Evolutionary conservation across 2,113 vertebrate species (phyloP).

Genomic region (Lates calcarifer): DNA sequence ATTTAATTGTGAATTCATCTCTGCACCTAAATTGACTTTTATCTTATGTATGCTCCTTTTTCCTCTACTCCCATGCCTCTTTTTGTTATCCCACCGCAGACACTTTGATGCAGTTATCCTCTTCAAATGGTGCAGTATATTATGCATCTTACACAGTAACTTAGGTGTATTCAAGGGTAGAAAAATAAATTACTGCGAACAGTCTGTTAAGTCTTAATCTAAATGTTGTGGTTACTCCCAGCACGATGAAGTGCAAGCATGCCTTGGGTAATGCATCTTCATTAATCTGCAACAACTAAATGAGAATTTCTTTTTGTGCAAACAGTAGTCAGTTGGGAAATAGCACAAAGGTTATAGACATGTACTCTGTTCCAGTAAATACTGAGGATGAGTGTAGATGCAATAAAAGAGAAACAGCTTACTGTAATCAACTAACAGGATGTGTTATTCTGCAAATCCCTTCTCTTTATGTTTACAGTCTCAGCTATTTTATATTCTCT

Average conservation of each 20-base stretch:
- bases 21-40: background rate
- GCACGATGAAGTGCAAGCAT: background rate
- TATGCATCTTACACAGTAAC: background rate
- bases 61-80: background rate
- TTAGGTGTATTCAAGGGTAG: background rate
- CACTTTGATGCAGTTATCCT: background rate
- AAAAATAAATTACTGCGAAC: background rate
- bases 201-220: background rate
- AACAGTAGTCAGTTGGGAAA: constrained; percentile 5
- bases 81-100: background rate
- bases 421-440: background rate
- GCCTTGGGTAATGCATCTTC: background rate
- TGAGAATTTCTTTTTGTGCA: background rate
- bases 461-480: background rate
- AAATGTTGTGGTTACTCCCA: no score
- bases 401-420: constrained; percentile 6
- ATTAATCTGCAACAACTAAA: background rate
- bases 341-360: background rate
- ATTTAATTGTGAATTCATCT: background rate
- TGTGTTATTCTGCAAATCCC: no score
- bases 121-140: background rate
- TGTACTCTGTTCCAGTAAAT: background rate
- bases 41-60: background rate
- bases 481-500: background rate
- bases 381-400: background rate